These are phyloP conservation scores for Pedetes capensis DNA, from an alignment of 2,113 vertebrate genomes.

Conservation along the genomic window DNA sequence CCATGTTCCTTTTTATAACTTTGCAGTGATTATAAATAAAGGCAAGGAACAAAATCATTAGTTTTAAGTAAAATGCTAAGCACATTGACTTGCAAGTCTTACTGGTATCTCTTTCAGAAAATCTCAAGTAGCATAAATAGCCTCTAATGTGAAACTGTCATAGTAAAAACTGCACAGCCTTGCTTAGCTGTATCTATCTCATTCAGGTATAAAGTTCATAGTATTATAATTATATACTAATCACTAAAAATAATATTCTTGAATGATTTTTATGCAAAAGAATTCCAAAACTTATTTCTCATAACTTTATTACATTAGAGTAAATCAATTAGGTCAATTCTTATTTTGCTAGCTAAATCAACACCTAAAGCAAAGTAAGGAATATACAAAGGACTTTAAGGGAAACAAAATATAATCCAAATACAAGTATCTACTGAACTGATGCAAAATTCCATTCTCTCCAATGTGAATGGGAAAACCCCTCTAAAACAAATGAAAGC, in stretches of 20 bases:
- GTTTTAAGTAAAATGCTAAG: conserved; percentile 81
- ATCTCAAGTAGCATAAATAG: conserved; percentile 75
- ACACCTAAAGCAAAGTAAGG: background rate
- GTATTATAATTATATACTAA: background rate
- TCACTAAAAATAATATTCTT: conserved; percentile 14
- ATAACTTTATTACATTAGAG: background rate
- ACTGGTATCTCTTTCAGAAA: conserved; percentile 73
- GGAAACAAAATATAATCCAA: conserved; percentile 16
- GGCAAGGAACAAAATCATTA: conserved; percentile 67
- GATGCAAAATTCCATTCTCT: background rate
- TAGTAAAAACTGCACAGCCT: conserved; percentile 28
- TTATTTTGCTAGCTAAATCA: background rate
- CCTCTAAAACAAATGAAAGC: conserved; percentile 10
- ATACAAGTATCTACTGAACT: background rate
- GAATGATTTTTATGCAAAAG: background rate
- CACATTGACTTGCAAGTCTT: conserved; percentile 76
- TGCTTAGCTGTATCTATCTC: background rate
- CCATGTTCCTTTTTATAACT: conserved; percentile 73
- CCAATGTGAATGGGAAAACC: background rate
- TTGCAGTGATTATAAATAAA: conserved; percentile 74
- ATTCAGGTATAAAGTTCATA: background rate
- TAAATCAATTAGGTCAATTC: background rate
- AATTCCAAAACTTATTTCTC: conserved; percentile 10
- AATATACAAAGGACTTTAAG: background rate
- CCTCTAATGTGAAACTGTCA: conserved; percentile 59